Base-by-base conservation (phyloP, 1,140 invertebrate species). In the Lycorma delicatula region DNA sequence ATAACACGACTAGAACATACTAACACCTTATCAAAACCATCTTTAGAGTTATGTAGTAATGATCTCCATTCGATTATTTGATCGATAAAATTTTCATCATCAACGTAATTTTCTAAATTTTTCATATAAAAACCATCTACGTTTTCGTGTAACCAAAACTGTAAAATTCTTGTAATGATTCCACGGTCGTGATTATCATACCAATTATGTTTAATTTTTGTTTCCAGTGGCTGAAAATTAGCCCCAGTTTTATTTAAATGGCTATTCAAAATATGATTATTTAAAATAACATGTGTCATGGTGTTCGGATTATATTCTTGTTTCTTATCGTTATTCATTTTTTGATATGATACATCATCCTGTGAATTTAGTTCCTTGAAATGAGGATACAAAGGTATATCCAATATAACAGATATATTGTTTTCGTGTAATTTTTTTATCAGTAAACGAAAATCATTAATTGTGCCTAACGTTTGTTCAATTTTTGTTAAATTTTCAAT, bases 81-180 rank as follows among this genome's bases (percentile, higher is more conserved):
- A 44, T 72, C 68, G 0, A 60, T 59, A 60, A 80, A 77, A 44
- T 68, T 66, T 3, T 60, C 46, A 46, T 79, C 73, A 7, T 75
- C 64, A 0, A 75, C 69, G 61, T 77, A 74, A 12, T 72, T 61
- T 66, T 80, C 78, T 20, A 83, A 64, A 13, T 84, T 85, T 68
- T 88, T 88, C 2, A 92, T 71, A 71, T 89, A 90, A 69, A 91
- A 89, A 0, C 89, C 88, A 71, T 89, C 83, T 0, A 91, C 83
- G 1, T 81, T 81, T 54, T 79, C 72, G 3, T 72, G 61, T 1
- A 77, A 56, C 88, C 88, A 91, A 69, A 78, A 80, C 11, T 71
- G 70, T 9, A 90, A 72, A 0, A 82, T 80, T 36, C 71, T 64
- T 49, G 77, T 77, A 1, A 82, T 66, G 4, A 67, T 2, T 69